Evolutionary conservation across 2,113 vertebrate genomes (phyloP).

Genomic region (Protomyctophum bolini): DNA sequence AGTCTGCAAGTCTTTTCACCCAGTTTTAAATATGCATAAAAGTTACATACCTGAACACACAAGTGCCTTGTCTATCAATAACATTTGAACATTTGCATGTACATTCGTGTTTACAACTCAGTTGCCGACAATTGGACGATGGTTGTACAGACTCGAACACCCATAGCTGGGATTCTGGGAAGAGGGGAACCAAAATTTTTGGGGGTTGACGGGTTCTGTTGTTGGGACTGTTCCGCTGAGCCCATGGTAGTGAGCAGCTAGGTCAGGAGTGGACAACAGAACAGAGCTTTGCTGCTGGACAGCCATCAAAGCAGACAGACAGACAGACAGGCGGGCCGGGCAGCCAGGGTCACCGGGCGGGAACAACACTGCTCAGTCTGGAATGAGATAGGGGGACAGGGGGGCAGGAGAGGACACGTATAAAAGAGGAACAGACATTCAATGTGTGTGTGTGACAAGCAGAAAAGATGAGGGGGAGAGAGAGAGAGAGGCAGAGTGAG

Average conservation of each 20-base stretch:
- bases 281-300: constrained; percentile 23
- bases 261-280: constrained; percentile 28
- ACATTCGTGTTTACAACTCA: no score
- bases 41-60: no score
- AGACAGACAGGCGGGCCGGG: neutral
- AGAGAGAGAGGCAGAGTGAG: constrained; percentile 1
- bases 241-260: constrained; percentile 47
- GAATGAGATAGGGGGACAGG: constrained; percentile 13
- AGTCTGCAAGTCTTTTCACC: no score
- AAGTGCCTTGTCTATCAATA: no score
- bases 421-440: neutral
- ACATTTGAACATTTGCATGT: no score
- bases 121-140: no score
- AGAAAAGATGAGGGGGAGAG: neutral
- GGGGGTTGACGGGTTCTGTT: constrained; percentile 2
- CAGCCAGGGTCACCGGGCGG: neutral
- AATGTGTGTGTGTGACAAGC: neutral
- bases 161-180: neutral
- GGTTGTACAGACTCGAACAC: neutral
- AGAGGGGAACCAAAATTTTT: constrained; percentile 22
- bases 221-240: constrained; percentile 27
- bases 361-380: constrained; percentile 57
- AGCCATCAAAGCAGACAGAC: constrained; percentile 36
- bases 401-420: neutral
- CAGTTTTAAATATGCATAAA: no score